Evolutionary conservation across 2,113 vertebrate genomes (phyloP).

Genomic region (Helogale parvula): DNA sequence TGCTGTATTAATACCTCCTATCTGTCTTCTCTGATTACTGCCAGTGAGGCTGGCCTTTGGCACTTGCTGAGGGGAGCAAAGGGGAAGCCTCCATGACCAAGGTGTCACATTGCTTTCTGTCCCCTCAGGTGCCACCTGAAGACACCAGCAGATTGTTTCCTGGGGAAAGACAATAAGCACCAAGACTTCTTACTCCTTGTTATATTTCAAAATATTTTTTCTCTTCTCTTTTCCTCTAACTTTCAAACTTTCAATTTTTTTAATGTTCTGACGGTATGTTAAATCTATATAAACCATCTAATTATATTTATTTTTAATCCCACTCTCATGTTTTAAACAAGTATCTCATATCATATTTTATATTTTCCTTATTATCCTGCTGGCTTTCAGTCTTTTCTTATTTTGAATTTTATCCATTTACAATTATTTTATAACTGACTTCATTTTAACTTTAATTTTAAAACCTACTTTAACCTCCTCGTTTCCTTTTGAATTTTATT

Average conservation of each 20-base stretch:
- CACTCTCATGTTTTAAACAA: neutral
- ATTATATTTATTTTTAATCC: neutral
- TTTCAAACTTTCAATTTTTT: neutral
- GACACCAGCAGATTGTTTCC: neutral
- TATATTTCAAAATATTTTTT: neutral
- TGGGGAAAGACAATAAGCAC: neutral
- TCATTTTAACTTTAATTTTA: constrained; percentile 46
- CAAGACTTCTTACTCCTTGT: neutral
- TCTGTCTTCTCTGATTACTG: constrained; percentile 39
- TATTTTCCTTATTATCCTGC: neutral
- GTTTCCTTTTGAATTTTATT: constrained; percentile 15
- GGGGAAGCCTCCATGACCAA: neutral
- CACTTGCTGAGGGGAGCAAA: neutral
- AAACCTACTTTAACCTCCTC: neutral
- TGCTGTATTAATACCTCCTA: neutral
- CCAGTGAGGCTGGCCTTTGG: neutral
- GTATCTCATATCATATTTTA: neutral
- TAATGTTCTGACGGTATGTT: neutral
- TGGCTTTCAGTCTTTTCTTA: neutral
- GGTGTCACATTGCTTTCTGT: neutral
- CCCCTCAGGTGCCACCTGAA: neutral
- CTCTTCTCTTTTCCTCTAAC: neutral
- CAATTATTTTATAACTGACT: constrained; percentile 32
- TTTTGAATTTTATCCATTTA: constrained; percentile 50
- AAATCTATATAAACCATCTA: neutral